A percentile compares a stretch with the other conserved stretches of the same genome.
These are phyloP conservation scores for Oryctes rhinoceros DNA, from an alignment of 1,140 invertebrate genomes.

Conservation along the genomic window DNA sequence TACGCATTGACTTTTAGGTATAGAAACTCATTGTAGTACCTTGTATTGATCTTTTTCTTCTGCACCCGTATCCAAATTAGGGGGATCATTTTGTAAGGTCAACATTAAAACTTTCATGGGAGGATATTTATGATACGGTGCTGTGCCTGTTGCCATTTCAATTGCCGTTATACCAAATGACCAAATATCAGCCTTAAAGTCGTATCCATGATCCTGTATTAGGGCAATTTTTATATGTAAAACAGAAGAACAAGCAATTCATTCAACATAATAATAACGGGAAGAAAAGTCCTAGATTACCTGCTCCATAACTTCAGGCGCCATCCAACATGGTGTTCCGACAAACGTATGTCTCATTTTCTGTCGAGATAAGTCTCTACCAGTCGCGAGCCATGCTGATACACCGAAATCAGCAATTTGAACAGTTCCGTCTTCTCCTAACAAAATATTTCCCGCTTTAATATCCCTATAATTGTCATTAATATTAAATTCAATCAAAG, in stretches of 20 bases:
- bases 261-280: slow-evolving; percentile 3
- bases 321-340: slow-evolving; percentile 99
- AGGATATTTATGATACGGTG: slow-evolving; percentile 98
- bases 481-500: slow-evolving; percentile 26
- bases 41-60: slow-evolving; percentile 99
- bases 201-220: slow-evolving; percentile 92
- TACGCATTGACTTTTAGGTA: not conserved
- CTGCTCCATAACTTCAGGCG: slow-evolving; percentile 97
- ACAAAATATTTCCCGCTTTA: slow-evolving; percentile 97
- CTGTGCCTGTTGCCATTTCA: slow-evolving; percentile 98
- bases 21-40: slow-evolving; percentile 44
- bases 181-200: slow-evolving; percentile 99
- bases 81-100: slow-evolving; percentile 97
- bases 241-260: slow-evolving; percentile 1
- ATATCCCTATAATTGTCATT: slow-evolving; percentile 82
- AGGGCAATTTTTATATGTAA: slow-evolving; percentile 2
- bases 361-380: slow-evolving; percentile 90
- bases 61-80: slow-evolving; percentile 92
- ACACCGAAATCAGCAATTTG: slow-evolving; percentile 98
- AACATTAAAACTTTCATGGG: slow-evolving; percentile 99
- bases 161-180: slow-evolving; percentile 99
- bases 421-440: slow-evolving; percentile 97
- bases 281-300: slow-evolving; percentile 5
- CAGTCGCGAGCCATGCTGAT: slow-evolving; percentile 91
- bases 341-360: slow-evolving; percentile 97